phyloP scores from a whole-genome alignment of 2,113 vertebrate species.

The Archilochus colubris region DNA sequence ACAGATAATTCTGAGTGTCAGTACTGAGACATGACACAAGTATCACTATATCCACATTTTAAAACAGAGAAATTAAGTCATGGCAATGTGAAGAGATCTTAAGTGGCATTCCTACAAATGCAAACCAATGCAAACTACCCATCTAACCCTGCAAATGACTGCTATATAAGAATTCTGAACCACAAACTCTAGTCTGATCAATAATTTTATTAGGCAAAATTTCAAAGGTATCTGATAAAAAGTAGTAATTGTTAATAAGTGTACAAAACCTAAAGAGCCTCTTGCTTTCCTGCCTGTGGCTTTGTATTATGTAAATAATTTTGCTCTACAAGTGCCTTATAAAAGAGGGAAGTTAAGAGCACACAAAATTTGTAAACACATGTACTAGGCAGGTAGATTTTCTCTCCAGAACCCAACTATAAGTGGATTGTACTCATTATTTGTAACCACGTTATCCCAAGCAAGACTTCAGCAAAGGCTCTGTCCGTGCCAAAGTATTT shows the following conservation, averaged over 20 bases:
- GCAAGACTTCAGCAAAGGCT: not conserved
- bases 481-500: not conserved
- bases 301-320: not conserved
- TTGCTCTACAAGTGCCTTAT: not conserved
- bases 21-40: not conserved
- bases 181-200: not conserved
- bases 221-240: not conserved
- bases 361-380: not conserved
- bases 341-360: not conserved
- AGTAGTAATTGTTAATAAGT: not conserved
- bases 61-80: not conserved
- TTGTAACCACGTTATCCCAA: not conserved
- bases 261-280: not conserved
- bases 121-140: not conserved
- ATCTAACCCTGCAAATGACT: not conserved
- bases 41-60: not conserved
- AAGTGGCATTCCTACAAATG: not conserved
- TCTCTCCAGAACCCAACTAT: not conserved
- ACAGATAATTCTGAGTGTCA: not conserved
- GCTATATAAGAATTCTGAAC: not conserved
- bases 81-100: not conserved
- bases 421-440: not conserved
- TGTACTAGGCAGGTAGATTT: not conserved
- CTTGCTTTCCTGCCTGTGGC: not conserved
- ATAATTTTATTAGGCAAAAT: not conserved